phyloP scores from a whole-genome alignment of 2,888 invertebrate genomes.

The Carcina quercana region DNA sequence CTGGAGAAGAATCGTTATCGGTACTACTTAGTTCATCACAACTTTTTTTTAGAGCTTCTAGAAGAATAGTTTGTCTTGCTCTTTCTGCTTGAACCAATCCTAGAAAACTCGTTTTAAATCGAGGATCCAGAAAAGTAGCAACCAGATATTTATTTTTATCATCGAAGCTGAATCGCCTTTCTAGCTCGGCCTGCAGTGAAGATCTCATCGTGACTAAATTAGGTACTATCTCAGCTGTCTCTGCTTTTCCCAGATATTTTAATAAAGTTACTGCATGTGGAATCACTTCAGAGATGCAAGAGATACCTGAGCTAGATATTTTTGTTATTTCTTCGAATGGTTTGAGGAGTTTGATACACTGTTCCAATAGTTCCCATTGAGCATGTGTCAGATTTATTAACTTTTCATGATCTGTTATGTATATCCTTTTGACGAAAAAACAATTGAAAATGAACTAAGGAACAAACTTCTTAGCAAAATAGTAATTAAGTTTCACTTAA shows the following conservation, averaged over 20 bases:
- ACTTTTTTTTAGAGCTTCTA: conserved; percentile 22
- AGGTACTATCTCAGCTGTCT: conserved; percentile 10
- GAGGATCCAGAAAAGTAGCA: conserved; percentile 17
- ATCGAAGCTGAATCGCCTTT: conserved; percentile 18
- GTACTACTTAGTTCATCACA: conserved; percentile 23
- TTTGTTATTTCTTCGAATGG: conserved; percentile 23
- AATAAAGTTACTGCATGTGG: conserved; percentile 13
- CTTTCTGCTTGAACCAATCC: conserved; percentile 21
- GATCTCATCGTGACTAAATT: conserved; percentile 11
- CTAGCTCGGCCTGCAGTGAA: conserved; percentile 19
- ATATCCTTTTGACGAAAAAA: conserved; percentile 13
- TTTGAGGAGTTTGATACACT: conserved; percentile 18
- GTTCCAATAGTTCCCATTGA: conserved; percentile 20
- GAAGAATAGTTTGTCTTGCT: conserved; percentile 22
- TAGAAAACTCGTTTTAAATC: conserved; percentile 15
- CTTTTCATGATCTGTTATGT: conserved; percentile 16
- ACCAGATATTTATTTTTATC: conserved; percentile 12
- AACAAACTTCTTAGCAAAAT: too few species aligned
- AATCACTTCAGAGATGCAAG: conserved; percentile 21
- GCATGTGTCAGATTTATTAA: conserved; percentile 14
- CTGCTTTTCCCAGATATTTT: conserved; percentile 14
- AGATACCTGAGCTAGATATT: conserved; percentile 19
- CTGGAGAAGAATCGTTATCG: conserved; percentile 17
- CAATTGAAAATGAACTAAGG: conserved; percentile 12
- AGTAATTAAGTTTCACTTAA: too few species aligned